Evolutionary conservation across 2,113 vertebrate species (phyloP).

Genomic region (Melanocharis versteri): DNA sequence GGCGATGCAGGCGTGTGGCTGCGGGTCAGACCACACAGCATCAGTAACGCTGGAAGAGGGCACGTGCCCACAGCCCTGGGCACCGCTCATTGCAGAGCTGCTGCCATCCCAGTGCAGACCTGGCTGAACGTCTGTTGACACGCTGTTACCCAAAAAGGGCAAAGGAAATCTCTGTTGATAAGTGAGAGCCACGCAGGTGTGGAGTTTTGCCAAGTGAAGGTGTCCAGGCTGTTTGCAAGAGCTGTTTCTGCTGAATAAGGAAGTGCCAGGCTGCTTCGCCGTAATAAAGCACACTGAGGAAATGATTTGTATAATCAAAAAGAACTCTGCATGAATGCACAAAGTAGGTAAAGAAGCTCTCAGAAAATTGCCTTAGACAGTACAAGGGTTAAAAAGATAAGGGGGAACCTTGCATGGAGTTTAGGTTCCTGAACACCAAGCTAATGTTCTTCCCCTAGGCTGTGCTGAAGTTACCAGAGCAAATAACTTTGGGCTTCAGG

Average conservation of each 20-base stretch:
- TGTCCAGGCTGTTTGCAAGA: background rate
- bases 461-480: background rate
- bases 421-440: background rate
- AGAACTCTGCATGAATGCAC: background rate
- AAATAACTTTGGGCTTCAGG: background rate
- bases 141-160: background rate
- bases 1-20: rapidly evolving
- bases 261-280: background rate
- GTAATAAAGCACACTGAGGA: background rate
- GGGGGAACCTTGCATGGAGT: background rate
- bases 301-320: background rate
- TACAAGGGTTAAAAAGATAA: background rate
- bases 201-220: background rate
- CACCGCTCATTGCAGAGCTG: rapidly evolving
- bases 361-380: background rate
- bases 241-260: background rate
- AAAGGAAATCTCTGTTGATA: background rate
- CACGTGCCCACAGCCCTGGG: rapidly evolving
- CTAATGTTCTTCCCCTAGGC: background rate
- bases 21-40: background rate
- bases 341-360: background rate
- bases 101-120: background rate
- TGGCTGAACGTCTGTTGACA: background rate
- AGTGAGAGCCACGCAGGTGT: background rate
- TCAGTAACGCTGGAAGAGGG: rapidly evolving